Evolutionary conservation across 2,888 invertebrate species (phyloP), one percentile per base, ranked within the genome.

Genomic region (Athalia circularis): DNA sequence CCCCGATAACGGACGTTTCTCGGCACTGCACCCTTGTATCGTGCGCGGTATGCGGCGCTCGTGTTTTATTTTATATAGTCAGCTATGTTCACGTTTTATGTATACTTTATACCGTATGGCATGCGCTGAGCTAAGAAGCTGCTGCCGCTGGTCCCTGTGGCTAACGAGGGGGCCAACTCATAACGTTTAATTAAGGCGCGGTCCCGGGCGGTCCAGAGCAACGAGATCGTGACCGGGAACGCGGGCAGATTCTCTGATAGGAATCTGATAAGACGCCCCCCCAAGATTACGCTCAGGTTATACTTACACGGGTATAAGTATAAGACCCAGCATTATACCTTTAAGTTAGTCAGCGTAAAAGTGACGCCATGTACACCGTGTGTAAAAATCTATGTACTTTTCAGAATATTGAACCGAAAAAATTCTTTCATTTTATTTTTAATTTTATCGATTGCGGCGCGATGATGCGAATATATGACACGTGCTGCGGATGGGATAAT

Each of bases 111-210:
- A 29, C 29, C 1, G 29, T 29, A 29, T 29, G 29, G 29, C 29
- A 29, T 29, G 29, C 29, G 29, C 29, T 29, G 29, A 29, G 29
- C 29, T 29, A 9, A 48, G 48, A n/a, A 48, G 11, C 48, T 7
- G 48, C 8, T 47, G 48, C 11, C 47, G 45, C 48, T 6, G 52
- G 54, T 57, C 47, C 47, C 29, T 2, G 48, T 47, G n/a, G 54
- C 88, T 90, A 90, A 90, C 89, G 87, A 90, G 89, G 86, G 85
- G 85, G 85, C 86, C 86, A 85, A 89, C 89, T 90, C 90, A 89
- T 90, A 90, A 90, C 87, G 88, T 87, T 89, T 90, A 90, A 90
- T 90, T 90, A 89, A 89, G 87, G 86, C 84, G 83, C 83, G 83
- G 85, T 85, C 82, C 75, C 78, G 81, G 79, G 67, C 70, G 82